These are phyloP conservation scores for Crotalus helleri DNA, from an alignment of 2,113 vertebrate species.

Conservation along the genomic window DNA sequence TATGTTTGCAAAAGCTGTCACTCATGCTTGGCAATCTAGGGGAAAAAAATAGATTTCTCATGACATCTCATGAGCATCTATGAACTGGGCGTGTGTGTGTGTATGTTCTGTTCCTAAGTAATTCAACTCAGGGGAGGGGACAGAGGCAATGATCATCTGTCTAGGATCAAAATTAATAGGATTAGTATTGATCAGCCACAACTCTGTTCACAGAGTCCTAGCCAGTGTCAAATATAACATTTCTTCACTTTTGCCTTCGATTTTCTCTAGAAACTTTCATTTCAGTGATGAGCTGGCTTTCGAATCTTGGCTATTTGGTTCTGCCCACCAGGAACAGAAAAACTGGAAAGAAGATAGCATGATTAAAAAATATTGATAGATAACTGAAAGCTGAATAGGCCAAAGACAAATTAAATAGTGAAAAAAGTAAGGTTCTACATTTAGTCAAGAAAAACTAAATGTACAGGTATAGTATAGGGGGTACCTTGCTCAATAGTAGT, in stretches of 20 bases:
- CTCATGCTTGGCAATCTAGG: constrained; percentile 38
- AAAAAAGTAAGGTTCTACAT: no score
- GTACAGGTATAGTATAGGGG: no score
- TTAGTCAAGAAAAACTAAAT: no score
- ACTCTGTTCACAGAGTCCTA: constrained; percentile 53
- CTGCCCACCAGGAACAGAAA: constrained; percentile 27
- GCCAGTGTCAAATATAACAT: constrained; percentile 62
- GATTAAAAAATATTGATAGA: background rate
- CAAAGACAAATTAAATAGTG: background rate
- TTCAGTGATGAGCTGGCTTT: constrained; percentile 42
- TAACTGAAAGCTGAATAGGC: constrained; percentile 15
- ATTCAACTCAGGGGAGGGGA: constrained; percentile 64
- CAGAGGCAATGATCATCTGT: constrained; percentile 57
- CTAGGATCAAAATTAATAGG: constrained; percentile 69
- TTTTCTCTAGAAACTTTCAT: constrained; percentile 58
- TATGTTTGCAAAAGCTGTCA: constrained; percentile 40
- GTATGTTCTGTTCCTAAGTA: constrained; percentile 59
- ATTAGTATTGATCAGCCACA: constrained; percentile 62
- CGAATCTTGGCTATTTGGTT: constrained; percentile 52
- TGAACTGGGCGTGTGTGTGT: background rate
- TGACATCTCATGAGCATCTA: constrained; percentile 47
- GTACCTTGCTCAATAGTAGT: no score
- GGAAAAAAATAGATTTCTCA: constrained; percentile 54
- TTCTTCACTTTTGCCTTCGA: constrained; percentile 62
- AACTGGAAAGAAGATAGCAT: background rate